Base-by-base conservation (phyloP, 2,888 invertebrate genomes). In the Colletes collaris region DNA sequence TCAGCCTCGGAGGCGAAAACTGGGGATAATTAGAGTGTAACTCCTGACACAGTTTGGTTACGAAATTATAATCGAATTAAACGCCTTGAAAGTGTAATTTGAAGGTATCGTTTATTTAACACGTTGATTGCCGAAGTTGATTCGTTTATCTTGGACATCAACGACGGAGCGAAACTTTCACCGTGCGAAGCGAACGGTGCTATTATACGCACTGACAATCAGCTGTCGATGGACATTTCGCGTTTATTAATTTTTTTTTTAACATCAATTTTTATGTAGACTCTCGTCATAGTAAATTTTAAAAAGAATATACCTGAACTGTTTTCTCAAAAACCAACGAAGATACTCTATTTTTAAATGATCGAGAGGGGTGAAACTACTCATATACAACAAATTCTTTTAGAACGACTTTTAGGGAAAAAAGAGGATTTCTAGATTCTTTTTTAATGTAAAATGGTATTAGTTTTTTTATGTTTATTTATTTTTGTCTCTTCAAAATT, bases 1-100 rank as follows among this genome's bases (percentile, higher is more conserved):
- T 67, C 53, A 52, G 58, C 40, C 19, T 19, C 49, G 40, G 64
- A 50, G 59, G 35, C 35, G 62, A 52, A 50, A 63, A 77, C 81
- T 74, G 74, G 71, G 74, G 81, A 69, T 72, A 78, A 83, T 82
- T 81, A 70, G 65, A 70, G 65, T 70, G 69, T 44, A 62, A 74
- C 60, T 67, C 58, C 56, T 68, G 55, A 59, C 81, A 65, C 60
- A 49, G 52, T 66, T 55, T 52, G 62, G 66, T 46, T 56, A 66
- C 70, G 50, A 16, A 73, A 73, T 67, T 66, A 66, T 72, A 50
- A 58, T 19, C 50, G 5, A 63, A 13, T 50, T 56, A 19, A 27
- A 5, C 10, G 40, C 37, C 11, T 40, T 13, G 10, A 53, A n/a
- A 37, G 35, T 1, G 56, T 67, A 56, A 56, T 67, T 58, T 46